phyloP scores from a whole-genome alignment of 2,113 vertebrate species.

The Semnornis frantzii region DNA sequence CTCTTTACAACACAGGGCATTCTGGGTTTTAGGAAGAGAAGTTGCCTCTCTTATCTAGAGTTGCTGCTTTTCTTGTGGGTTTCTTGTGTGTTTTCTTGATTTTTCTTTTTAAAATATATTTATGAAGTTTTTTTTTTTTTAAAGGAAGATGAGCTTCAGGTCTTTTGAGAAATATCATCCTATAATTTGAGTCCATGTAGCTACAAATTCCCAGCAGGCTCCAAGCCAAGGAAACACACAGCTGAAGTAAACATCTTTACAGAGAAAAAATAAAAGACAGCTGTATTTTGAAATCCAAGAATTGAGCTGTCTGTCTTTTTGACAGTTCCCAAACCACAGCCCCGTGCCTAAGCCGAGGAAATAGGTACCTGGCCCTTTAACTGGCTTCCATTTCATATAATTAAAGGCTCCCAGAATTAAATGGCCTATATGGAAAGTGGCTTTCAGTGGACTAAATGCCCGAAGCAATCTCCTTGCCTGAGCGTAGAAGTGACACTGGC shows the following conservation, averaged over 20 bases:
- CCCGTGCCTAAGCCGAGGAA: conserved; percentile 71
- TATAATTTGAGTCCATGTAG: conserved; percentile 74
- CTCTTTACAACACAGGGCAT: neutral
- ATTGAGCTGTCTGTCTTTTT: conserved; percentile 80
- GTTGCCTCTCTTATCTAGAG: neutral
- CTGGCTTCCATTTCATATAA: conserved; percentile 93
- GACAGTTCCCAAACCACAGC: conserved; percentile 80
- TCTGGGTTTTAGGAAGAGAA: neutral
- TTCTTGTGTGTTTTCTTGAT: too few relatives aligned
- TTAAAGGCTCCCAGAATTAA: conserved; percentile 96
- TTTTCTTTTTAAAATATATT: too few relatives aligned
- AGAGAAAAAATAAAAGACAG: conserved; percentile 27
- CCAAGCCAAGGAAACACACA: conserved; percentile 67
- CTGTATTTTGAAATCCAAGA: conserved; percentile 75
- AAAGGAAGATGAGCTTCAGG: conserved; percentile 67
- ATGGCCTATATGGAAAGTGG: conserved; percentile 93
- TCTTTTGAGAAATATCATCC: conserved; percentile 70
- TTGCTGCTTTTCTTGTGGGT: conserved; percentile 61
- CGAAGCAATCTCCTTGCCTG: conserved; percentile 86
- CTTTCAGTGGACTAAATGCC: conserved; percentile 91
- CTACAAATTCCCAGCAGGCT: conserved; percentile 72
- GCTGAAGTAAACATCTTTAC: conserved; percentile 72
- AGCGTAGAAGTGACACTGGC: conserved; percentile 83
- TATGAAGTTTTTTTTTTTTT: too few relatives aligned
- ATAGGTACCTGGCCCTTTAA: conserved; percentile 80